Percentiles rank a stretch among this genome's conserved stretches.
Evolutionary conservation across 2,113 vertebrate species (phyloP).

Genomic region (Seriola quinqueradiata): DNA sequence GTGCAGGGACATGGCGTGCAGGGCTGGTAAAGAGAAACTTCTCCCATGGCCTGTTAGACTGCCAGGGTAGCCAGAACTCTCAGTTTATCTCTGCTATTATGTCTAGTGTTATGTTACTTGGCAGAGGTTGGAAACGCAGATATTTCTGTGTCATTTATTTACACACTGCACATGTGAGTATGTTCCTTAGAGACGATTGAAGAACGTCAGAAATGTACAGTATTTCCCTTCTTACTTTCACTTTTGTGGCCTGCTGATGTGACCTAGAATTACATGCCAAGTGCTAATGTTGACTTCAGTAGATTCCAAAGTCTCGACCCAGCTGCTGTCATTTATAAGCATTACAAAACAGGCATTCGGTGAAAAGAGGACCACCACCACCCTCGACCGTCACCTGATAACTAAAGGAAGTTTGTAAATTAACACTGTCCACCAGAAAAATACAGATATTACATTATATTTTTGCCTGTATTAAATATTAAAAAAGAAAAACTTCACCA

Average conservation of each 20-base stretch:
- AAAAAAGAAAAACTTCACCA: neutral
- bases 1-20: conserved; percentile 61
- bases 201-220: conserved; percentile 62
- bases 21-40: conserved; percentile 62
- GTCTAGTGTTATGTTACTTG: conserved; percentile 57
- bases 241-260: conserved; percentile 43
- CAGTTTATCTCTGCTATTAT: conserved; percentile 68
- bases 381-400: neutral
- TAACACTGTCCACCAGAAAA: neutral
- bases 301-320: conserved; percentile 34
- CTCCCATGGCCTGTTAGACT: conserved; percentile 39
- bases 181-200: conserved; percentile 59
- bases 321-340: conserved; percentile 43
- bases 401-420: neutral
- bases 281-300: conserved; percentile 46
- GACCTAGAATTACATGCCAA: conserved; percentile 58
- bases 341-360: conserved; percentile 1
- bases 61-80: conserved; percentile 51
- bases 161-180: conserved; percentile 51
- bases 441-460: neutral
- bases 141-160: conserved; percentile 68
- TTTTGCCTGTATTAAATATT: neutral
- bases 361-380: conserved; percentile 6
- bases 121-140: conserved; percentile 45
- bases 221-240: conserved; percentile 57